Evolutionary conservation across 1,140 invertebrate genomes (phyloP).

Genomic region (Saxidomus purpurata): DNA sequence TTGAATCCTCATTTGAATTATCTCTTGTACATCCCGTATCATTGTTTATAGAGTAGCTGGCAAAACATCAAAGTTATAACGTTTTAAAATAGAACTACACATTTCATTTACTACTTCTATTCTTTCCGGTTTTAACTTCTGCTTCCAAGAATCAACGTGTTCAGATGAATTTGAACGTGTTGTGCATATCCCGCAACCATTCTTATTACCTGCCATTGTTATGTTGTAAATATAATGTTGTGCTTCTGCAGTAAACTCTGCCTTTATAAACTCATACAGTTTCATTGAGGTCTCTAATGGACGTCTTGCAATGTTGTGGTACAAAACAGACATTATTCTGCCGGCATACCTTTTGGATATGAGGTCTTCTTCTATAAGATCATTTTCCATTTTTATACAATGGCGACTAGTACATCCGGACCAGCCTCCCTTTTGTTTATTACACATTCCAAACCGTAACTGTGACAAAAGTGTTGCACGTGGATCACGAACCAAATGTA

Average conservation of each 20-base stretch:
- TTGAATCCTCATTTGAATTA: no score
- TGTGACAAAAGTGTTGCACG: slow-evolving; percentile 42
- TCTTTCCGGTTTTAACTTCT: not conserved
- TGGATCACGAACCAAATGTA: slow-evolving; percentile 54
- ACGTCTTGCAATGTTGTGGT: slow-evolving; percentile 36
- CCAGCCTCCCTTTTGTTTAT: not conserved
- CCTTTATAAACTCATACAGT: slow-evolving; percentile 39
- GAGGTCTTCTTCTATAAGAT: slow-evolving; percentile 29
- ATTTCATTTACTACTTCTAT: slow-evolving; percentile 15
- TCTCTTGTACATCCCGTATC: no score
- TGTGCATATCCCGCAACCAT: slow-evolving; percentile 38
- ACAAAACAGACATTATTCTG: slow-evolving; percentile 34
- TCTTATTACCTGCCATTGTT: slow-evolving; percentile 20
- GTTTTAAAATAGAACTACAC: slow-evolving; percentile 36
- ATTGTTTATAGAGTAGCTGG: no score
- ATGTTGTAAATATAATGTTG: slow-evolving; percentile 46
- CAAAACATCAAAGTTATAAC: slow-evolving; percentile 11
- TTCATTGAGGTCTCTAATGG: slow-evolving; percentile 25
- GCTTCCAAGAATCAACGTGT: slow-evolving; percentile 51
- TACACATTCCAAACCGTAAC: not conserved
- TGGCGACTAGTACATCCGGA: slow-evolving; percentile 3
- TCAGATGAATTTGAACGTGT: slow-evolving; percentile 44
- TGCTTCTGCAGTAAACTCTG: slow-evolving; percentile 31
- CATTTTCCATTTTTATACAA: slow-evolving; percentile 46
- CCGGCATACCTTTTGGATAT: not conserved